phyloP scores from a whole-genome alignment of 1,140 invertebrate genomes.

The Oryctes rhinoceros region DNA sequence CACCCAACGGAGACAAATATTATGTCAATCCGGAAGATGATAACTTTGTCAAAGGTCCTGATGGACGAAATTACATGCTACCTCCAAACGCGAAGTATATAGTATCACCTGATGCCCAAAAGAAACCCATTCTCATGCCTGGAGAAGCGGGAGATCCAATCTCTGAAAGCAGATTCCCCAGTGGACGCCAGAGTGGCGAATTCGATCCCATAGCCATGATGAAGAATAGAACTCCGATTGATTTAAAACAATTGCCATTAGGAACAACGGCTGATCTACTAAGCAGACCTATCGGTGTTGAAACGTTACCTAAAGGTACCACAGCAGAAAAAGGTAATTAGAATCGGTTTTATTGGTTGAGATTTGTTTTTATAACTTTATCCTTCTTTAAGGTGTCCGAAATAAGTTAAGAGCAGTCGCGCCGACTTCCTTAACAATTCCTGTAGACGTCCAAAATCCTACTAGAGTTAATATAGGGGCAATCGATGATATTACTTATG shows the following conservation, averaged over 20 bases:
- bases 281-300: not conserved
- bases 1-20: not conserved
- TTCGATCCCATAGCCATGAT: not conserved
- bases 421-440: conserved; percentile 26
- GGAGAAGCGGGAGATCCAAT: not conserved
- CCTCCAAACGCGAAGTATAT: conserved; percentile 20
- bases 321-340: conserved; percentile 1
- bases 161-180: not conserved
- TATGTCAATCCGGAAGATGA: conserved; percentile 25
- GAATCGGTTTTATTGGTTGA: too few species aligned
- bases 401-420: not conserved
- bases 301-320: not conserved
- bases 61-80: conserved; percentile 21
- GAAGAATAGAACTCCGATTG: not conserved
- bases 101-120: conserved; percentile 7
- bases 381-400: not conserved
- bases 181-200: not conserved
- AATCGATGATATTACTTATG: conserved; percentile 53
- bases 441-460: conserved; percentile 40
- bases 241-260: not conserved
- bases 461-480: conserved; percentile 46
- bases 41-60: conserved; percentile 3
- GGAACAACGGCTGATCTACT: conserved; percentile 1
- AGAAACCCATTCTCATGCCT: not conserved
- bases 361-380: too few species aligned